Base-by-base conservation (phyloP, 2,113 vertebrate species). In the Carassius gibelio region DNA sequence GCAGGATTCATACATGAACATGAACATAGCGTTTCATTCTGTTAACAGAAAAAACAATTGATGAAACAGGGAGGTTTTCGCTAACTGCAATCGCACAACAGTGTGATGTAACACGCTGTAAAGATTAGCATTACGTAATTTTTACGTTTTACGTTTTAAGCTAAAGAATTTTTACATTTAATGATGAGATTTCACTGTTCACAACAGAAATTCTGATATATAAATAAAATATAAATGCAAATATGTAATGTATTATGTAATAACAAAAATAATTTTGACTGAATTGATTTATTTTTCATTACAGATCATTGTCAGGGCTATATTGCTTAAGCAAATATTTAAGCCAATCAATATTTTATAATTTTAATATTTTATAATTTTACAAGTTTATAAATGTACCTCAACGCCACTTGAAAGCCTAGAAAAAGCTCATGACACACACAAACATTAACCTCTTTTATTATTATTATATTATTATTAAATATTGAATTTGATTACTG, bases 1-100 rank as follows among this genome's bases (percentile, higher is more conserved):
- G 23, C 50, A 52, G n/a, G 19, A 50, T 50, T 26, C 42, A 50
- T 13, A 23, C 2, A 52, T 50, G 42, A 75, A 26, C 26, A 13
- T 19, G 19, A 75, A 75, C 19, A 75, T 34, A 38, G 55, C 14
- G 74, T 59, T 77, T 86, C 45, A 90, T 68, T 68, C 34, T 10
- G 17, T n/a, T 23, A 62, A 62, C 59, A 62, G 8, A 62, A 23
- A 23, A 62, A 23, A 62, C 1, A 42, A 10, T 15, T 21, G 15
- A 69, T 38, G 8, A 69, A 38, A 69, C 34, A 6, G 23, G 14
- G 26, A 6, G 26, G 26, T 34, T 34, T 30, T 66, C 13, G 2
- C 26, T 17, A 68, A 68, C 13, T 34, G 30, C 26, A 68, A 68
- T 69, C 7, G 66, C 66, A 36, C 30, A 69, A 69, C 34, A 7